Percentiles rank a stretch among this genome's conserved stretches.
Evolutionary conservation across 2,797 vertebrate genomes (phyloP).

Genomic region (Rhincodon typus): DNA sequence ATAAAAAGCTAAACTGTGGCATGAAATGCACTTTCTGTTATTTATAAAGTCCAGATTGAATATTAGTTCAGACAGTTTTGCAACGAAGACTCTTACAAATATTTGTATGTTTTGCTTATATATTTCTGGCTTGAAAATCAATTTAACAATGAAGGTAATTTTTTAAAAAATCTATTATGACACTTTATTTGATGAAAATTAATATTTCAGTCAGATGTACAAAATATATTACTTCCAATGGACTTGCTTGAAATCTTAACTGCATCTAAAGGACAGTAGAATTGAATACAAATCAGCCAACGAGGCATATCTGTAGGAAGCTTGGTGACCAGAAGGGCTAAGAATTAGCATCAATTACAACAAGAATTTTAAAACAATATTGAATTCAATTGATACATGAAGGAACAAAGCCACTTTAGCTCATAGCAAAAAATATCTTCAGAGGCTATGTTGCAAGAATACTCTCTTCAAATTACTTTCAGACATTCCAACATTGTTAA

Average conservation of each 20-base stretch:
- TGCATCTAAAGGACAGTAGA: neutral
- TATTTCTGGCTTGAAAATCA: neutral
- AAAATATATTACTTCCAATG: neutral
- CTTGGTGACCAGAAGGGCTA: neutral
- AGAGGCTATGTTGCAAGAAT: neutral
- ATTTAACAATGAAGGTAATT: neutral
- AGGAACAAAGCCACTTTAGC: neutral
- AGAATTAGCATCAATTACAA: neutral
- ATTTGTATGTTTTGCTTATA: neutral
- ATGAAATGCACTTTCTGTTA: neutral
- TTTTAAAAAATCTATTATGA: neutral
- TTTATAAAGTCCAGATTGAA: neutral
- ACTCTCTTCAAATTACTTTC: neutral
- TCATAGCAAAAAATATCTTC: neutral
- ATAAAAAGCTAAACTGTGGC: neutral
- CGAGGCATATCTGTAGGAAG: neutral
- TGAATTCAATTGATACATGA: neutral
- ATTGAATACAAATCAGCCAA: neutral
- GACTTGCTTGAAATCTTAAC: neutral
- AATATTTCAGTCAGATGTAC: neutral
- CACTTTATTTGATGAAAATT: neutral
- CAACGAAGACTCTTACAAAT: neutral
- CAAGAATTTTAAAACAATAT: conserved; percentile 4
- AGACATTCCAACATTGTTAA: neutral
- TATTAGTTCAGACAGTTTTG: neutral